Evolutionary conservation across 1,140 invertebrate genomes (phyloP).

Genomic region (Parasteatoda tepidariorum): DNA sequence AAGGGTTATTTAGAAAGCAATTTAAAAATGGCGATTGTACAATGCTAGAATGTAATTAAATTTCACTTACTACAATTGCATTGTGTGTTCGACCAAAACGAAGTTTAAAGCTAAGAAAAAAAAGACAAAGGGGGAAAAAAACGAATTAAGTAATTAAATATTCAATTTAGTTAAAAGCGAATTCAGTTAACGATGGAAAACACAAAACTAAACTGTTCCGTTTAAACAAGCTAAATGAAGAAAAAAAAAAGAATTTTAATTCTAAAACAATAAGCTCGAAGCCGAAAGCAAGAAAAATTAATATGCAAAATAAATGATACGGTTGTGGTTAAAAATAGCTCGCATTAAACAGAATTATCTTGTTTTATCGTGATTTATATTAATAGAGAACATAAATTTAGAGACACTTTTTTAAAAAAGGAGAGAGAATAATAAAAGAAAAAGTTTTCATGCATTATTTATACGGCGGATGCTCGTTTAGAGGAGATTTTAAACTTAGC

Average conservation of each 20-base stretch:
- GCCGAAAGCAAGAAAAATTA: not conserved
- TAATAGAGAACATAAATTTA: constrained; percentile 30
- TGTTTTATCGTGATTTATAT: constrained; percentile 37
- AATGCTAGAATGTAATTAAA: no score
- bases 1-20: no score
- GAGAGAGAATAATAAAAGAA: not conserved
- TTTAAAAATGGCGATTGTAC: no score
- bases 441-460: constrained; percentile 28
- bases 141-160: no score
- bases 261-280: not conserved
- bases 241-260: constrained; percentile 34
- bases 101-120: no score
- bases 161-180: no score
- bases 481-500: not conserved
- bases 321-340: not conserved
- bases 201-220: no score
- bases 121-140: no score
- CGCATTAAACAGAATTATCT: not conserved
- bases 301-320: constrained; percentile 5
- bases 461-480: constrained; percentile 2
- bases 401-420: not conserved
- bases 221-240: no score
- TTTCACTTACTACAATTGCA: no score
- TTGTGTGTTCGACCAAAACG: no score
- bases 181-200: no score